Evolutionary conservation across 2,797 vertebrate genomes (phyloP).

Genomic region (Leuciscus waleckii): DNA sequence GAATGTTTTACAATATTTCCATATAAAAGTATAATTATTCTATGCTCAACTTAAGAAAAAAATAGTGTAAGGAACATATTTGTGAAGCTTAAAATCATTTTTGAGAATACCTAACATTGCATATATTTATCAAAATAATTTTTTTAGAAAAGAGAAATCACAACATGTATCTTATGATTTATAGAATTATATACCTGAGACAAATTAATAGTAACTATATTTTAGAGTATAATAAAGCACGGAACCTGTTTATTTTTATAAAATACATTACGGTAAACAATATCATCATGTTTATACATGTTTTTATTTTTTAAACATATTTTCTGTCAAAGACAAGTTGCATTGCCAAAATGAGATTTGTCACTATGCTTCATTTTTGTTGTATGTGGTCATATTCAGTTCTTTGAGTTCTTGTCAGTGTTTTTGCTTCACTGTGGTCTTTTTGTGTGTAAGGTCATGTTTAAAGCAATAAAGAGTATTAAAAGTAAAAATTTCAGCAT

Average conservation of each 20-base stretch:
- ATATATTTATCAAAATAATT: constrained; percentile 70
- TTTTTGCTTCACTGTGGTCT: constrained; percentile 81
- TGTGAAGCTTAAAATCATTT: constrained; percentile 69
- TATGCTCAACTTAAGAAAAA: constrained; percentile 72
- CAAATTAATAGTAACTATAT: constrained; percentile 79
- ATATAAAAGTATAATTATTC: constrained; percentile 68
- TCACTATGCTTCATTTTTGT: constrained; percentile 56
- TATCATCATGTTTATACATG: constrained; percentile 68
- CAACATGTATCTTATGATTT: constrained; percentile 74
- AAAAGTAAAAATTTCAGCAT: constrained; percentile 62
- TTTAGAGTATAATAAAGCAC: constrained; percentile 84
- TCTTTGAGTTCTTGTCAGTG: constrained; percentile 78
- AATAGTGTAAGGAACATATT: constrained; percentile 65
- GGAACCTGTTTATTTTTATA: constrained; percentile 86
- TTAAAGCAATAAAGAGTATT: constrained; percentile 86
- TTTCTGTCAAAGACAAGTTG: constrained; percentile 73
- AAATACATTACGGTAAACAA: constrained; percentile 68
- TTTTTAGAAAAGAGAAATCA: constrained; percentile 74
- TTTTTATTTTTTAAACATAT: constrained; percentile 45
- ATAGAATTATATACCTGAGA: constrained; percentile 81
- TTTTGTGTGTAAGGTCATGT: constrained; percentile 83
- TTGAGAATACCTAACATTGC: constrained; percentile 72
- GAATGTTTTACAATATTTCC: constrained; percentile 70
- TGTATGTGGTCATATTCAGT: constrained; percentile 57
- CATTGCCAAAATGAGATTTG: constrained; percentile 69